Evolutionary conservation across 2,888 invertebrate genomes (phyloP).

Genomic region (Abscondita cerata): DNA sequence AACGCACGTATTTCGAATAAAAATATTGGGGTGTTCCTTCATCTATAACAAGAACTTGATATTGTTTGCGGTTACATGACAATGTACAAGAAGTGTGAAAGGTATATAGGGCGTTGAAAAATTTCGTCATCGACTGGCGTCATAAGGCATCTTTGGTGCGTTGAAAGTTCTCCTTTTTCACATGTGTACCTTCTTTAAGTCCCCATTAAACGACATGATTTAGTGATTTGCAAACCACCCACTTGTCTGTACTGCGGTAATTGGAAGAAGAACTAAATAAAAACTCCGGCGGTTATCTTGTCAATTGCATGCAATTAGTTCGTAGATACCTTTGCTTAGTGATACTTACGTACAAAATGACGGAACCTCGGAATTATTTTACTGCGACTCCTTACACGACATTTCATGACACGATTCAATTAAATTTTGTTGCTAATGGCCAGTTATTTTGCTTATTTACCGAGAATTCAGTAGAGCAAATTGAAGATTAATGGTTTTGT

Average conservation of each 20-base stretch:
- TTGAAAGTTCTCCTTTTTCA: constrained; percentile 41
- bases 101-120: constrained; percentile 34
- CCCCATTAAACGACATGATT: constrained; percentile 37
- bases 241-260: constrained; percentile 31
- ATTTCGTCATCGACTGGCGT: constrained; percentile 37
- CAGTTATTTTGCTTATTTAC: constrained; percentile 15
- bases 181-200: constrained; percentile 30
- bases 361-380: constrained; percentile 41
- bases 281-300: constrained; percentile 48
- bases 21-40: neutral
- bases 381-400: constrained; percentile 41
- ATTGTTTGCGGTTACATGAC: constrained; percentile 24
- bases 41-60: constrained; percentile 6
- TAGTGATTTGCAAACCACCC: constrained; percentile 43
- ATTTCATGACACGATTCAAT: constrained; percentile 40
- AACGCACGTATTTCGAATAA: neutral
- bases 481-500: constrained; percentile 5
- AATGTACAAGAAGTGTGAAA: constrained; percentile 38
- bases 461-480: constrained; percentile 8
- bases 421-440: constrained; percentile 30
- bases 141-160: constrained; percentile 33
- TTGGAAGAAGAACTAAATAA: constrained; percentile 34
- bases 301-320: constrained; percentile 54
- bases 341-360: constrained; percentile 39
- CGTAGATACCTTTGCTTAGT: constrained; percentile 47